A percentile compares a stretch with the other conserved stretches of the same genome.
These are phyloP conservation scores for Vanessa atalanta DNA, from an alignment of 1,140 invertebrate species.

Conservation along the genomic window DNA sequence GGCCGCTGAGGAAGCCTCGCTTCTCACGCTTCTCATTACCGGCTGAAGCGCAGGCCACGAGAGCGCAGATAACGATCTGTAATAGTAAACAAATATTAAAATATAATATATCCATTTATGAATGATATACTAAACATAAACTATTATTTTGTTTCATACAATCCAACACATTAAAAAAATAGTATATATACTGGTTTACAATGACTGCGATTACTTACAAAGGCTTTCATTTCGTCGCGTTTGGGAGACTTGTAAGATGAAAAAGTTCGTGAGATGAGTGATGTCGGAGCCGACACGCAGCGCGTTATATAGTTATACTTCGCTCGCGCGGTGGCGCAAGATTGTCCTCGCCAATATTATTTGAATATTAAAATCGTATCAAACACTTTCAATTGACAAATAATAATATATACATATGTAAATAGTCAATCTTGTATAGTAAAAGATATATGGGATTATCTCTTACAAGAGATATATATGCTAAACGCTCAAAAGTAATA, in stretches of 20 bases:
- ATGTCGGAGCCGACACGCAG: not conserved
- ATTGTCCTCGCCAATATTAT: conserved; percentile 15
- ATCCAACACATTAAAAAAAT: not conserved
- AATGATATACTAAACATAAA: not conserved
- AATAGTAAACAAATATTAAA: not conserved
- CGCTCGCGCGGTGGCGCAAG: conserved; percentile 8
- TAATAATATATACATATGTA: not conserved
- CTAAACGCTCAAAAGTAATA: no score
- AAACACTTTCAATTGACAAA: not conserved
- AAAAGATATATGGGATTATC: not conserved
- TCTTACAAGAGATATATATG: no score
- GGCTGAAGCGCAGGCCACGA: conserved; percentile 40
- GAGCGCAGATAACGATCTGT: conserved; percentile 41
- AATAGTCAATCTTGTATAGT: conserved; percentile 24
- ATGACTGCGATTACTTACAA: conserved; percentile 26
- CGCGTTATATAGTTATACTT: conserved; percentile 5
- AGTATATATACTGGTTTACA: not conserved
- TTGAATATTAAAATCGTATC: not conserved
- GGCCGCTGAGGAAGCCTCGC: conserved; percentile 28
- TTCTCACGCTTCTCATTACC: conserved; percentile 38
- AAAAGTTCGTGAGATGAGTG: conserved; percentile 7
- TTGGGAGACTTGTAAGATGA: not conserved
- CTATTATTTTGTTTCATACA: no score
- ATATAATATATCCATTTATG: not conserved
- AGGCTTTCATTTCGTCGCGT: conserved; percentile 31